Evolutionary conservation across 2,888 invertebrate genomes (phyloP).

Genomic region (Spodoptera picta): DNA sequence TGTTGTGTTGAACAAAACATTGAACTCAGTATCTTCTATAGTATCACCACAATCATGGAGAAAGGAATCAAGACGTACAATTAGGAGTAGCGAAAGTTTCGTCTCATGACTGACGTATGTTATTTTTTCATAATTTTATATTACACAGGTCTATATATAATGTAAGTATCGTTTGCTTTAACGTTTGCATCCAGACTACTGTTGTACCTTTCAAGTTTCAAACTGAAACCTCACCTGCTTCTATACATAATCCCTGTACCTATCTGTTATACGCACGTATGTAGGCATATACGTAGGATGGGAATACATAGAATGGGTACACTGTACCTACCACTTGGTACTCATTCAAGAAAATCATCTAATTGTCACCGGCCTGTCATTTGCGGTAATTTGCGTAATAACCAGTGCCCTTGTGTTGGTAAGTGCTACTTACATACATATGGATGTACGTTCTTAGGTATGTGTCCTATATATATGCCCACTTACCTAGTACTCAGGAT

Average conservation of each 20-base stretch:
- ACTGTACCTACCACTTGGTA: constrained; percentile 64
- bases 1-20: too few relatives aligned
- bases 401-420: constrained; percentile 70
- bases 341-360: constrained; percentile 75
- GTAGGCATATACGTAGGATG: constrained; percentile 56
- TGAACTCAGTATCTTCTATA: too few relatives aligned
- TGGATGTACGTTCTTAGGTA: constrained; percentile 38
- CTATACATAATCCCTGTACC: neutral
- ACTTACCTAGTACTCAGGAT: constrained; percentile 22
- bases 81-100: too few relatives aligned
- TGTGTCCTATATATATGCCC: constrained; percentile 9
- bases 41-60: too few relatives aligned
- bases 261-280: constrained; percentile 14
- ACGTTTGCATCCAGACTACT: too few relatives aligned
- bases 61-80: too few relatives aligned
- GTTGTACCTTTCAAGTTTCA: too few relatives aligned
- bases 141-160: too few relatives aligned
- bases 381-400: constrained; percentile 79
- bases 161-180: too few relatives aligned
- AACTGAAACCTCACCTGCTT: too few relatives aligned
- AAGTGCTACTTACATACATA: constrained; percentile 58
- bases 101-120: too few relatives aligned
- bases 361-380: constrained; percentile 77
- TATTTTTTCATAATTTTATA: too few relatives aligned
- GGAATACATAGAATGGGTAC: constrained; percentile 45